Evolutionary conservation across 2,797 vertebrate genomes (phyloP).

Genomic region (Cottoperca gobio): DNA sequence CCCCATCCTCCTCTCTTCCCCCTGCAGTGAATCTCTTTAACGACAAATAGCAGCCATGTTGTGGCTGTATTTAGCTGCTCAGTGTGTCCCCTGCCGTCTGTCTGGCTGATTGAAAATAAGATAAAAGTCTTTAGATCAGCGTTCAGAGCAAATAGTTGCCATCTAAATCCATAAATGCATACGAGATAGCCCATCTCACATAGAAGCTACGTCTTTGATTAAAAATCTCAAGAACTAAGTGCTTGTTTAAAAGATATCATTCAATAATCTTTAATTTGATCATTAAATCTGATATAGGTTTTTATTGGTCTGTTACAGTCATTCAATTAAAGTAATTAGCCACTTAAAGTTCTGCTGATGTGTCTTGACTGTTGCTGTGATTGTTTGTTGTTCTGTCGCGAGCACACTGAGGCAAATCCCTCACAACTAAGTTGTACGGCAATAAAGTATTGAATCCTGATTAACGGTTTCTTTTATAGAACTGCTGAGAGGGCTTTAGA

Average conservation of each 20-base stretch:
- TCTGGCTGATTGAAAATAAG: constrained; percentile 29
- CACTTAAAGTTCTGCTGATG: constrained; percentile 2
- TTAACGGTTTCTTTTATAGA: neutral
- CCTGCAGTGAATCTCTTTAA: constrained; percentile 38
- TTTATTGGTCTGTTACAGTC: neutral
- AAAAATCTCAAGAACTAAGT: neutral
- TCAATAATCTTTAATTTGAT: neutral
- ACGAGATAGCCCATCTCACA: neutral
- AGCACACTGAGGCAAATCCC: too few species aligned
- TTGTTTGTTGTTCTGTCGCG: too few species aligned
- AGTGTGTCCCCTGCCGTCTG: constrained; percentile 45
- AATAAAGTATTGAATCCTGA: too few species aligned
- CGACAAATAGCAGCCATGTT: constrained; percentile 32
- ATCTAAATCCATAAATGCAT: constrained; percentile 13
- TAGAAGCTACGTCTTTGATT: neutral
- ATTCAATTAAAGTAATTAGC: constrained; percentile 4
- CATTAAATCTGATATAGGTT: neutral
- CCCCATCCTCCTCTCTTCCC: constrained; percentile 4
- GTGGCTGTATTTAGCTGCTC: constrained; percentile 50
- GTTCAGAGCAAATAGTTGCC: constrained; percentile 5
- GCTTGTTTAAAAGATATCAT: neutral
- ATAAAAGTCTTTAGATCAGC: constrained; percentile 5
- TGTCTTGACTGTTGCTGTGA: too few species aligned
- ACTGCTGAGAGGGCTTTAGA: neutral
- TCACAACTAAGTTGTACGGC: too few species aligned